phyloP scores from a whole-genome alignment of 2,113 vertebrate species.

The Recurvirostra avosetta region DNA sequence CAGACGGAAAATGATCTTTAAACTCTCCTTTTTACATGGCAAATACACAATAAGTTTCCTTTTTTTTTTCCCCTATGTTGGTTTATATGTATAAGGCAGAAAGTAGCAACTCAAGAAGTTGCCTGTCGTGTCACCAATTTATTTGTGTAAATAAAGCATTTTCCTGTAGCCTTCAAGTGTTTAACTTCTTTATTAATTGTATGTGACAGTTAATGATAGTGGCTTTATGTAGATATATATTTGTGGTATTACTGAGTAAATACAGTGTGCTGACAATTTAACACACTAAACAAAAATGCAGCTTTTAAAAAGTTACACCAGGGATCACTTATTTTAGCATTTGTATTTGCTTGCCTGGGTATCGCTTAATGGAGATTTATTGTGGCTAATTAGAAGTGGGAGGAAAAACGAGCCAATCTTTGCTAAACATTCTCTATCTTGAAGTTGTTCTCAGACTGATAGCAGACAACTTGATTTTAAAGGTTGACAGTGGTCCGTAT shows the following conservation, averaged over 20 bases:
- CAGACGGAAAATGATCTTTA: not conserved
- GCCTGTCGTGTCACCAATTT: not conserved
- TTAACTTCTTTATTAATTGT: not conserved
- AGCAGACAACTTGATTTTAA: not conserved
- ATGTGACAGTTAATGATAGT: not conserved
- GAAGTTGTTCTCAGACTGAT: not conserved
- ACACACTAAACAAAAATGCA: not conserved
- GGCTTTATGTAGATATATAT: not conserved
- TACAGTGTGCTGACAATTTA: not conserved
- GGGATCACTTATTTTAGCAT: not conserved
- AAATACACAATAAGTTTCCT: not conserved
- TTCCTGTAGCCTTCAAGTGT: not conserved
- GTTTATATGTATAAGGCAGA: not conserved
- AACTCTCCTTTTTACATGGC: not conserved
- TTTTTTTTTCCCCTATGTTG: not conserved
- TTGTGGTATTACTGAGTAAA: not conserved
- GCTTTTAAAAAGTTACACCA: not conserved
- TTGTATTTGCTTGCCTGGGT: not conserved
- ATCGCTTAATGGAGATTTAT: not conserved
- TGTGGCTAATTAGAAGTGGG: not conserved
- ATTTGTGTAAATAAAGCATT: not conserved
- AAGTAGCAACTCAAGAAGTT: not conserved
- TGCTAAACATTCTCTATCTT: not conserved
- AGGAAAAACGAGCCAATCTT: not conserved
- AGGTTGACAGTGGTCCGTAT: not conserved